Evolutionary conservation across 2,797 vertebrate species (phyloP).

Genomic region (Trematomus bernacchii): DNA sequence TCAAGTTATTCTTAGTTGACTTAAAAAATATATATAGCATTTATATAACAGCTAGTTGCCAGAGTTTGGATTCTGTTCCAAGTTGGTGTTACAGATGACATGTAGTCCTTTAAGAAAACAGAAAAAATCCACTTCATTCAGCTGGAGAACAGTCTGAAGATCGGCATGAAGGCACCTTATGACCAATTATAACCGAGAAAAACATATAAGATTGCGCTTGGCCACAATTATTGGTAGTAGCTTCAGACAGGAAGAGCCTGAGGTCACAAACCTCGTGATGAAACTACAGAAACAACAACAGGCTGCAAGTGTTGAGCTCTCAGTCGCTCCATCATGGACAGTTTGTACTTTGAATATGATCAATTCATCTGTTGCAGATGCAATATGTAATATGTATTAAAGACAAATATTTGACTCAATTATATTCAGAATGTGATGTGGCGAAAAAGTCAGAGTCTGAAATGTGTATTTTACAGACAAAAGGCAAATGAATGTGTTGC

Average conservation of each 20-base stretch:
- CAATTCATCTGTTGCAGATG: no score
- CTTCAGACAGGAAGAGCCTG: not conserved
- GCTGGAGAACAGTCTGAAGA: not conserved
- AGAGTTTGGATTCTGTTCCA: not conserved
- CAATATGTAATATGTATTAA: no score
- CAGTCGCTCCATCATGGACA: not conserved
- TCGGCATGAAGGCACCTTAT: not conserved
- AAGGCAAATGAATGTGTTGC: no score
- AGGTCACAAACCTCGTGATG: not conserved
- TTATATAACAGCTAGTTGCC: not conserved
- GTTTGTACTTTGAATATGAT: not conserved
- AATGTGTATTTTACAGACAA: no score
- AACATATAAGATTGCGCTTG: not conserved
- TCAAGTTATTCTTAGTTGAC: no score
- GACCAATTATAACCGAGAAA: not conserved
- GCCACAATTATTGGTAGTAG: not conserved
- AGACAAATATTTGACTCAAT: no score
- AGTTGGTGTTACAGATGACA: not conserved
- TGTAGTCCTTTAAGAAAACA: slow-evolving; percentile 5
- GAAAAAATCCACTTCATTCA: not conserved
- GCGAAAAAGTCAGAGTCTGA: no score
- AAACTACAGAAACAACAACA: not conserved
- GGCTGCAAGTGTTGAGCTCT: not conserved
- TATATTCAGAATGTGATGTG: no score
- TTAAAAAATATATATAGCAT: no score